Evolutionary conservation across 2,797 vertebrate species (phyloP), one percentile per base, ranked within the genome.

Genomic region (Bradypodion pumilum): DNA sequence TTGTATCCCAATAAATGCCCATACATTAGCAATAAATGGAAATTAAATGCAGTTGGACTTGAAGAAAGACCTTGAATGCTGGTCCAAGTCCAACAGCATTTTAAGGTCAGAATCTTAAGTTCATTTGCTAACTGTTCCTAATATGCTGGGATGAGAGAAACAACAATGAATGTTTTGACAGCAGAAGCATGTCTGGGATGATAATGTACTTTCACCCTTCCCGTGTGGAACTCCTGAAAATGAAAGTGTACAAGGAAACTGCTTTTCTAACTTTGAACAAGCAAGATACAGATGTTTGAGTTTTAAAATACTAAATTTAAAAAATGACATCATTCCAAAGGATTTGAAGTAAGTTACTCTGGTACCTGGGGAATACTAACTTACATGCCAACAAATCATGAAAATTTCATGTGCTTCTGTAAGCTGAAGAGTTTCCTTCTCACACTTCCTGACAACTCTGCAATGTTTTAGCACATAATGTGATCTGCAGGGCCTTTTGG

Each of bases 241-340:
- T 7, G 84, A 79, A 10, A 85, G 69, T 49, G 42, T 94, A 91
- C 86, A 91, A 93, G 87, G 87, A 92, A 94, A 90, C 40, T 82
- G 23, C 49, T 59, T 91, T 35, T 56, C 44, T 9, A 35, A 69
- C 35, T 13, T 6, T 69, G 32, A 35, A 89, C 49, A 89, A 60
- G 82, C 88, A 87, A 93, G 91, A 91, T 90, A 89, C 89, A 72
- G 77, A 91, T 88, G 94, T 93, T 91, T 86, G 46, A 90, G 92
- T 91, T 87, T 66, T 46, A 65, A 44, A 66, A 80, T 56, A 74
- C 63, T 27, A 73, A 62, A 87, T 85, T 75, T 86, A 92, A 92
- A 89, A 90, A 85, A 70, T 91, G 89, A 92, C 86, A 91, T 94
- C n/a, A 92, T 92, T 93, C 91, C 88, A 87, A 79, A 87, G 88